phyloP scores from a whole-genome alignment of 2,888 invertebrate species.

The Callimorpha dominula region DNA sequence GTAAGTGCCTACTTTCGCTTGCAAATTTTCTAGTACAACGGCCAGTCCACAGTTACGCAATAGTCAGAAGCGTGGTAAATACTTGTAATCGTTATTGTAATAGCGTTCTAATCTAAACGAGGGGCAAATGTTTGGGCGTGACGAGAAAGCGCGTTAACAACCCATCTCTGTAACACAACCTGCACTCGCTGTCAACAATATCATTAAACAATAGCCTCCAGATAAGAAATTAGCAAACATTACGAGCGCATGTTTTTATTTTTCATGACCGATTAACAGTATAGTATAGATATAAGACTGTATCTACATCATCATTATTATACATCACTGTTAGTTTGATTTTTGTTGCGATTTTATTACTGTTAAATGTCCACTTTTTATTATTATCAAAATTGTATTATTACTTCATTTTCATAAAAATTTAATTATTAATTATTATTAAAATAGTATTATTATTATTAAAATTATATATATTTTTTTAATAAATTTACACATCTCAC shows the following conservation, averaged over 20 bases:
- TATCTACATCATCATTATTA: too few relatives aligned
- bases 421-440: too few relatives aligned
- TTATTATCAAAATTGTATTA: too few relatives aligned
- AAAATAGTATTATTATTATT: too few relatives aligned
- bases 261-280: too few relatives aligned
- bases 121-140: slow-evolving; percentile 59
- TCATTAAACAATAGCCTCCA: slow-evolving; percentile 27
- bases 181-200: slow-evolving; percentile 21
- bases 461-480: too few relatives aligned
- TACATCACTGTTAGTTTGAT: too few relatives aligned
- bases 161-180: slow-evolving; percentile 36
- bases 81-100: slow-evolving; percentile 79
- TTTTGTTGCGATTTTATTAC: too few relatives aligned
- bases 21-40: slow-evolving; percentile 74
- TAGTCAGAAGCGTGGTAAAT: slow-evolving; percentile 68
- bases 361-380: too few relatives aligned
- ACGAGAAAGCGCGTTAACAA: slow-evolving; percentile 63
- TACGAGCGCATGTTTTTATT: not conserved
- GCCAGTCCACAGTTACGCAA: slow-evolving; percentile 62
- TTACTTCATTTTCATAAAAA: too few relatives aligned
- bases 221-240: slow-evolving; percentile 20
- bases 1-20: slow-evolving; percentile 74
- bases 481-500: too few relatives aligned
- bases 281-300: too few relatives aligned
- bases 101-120: slow-evolving; percentile 75